Percentiles rank a stretch among this genome's conserved stretches.
Conservation (phyloP, 2,888 invertebrate species). For the Xestia c-nigrum region DNA sequence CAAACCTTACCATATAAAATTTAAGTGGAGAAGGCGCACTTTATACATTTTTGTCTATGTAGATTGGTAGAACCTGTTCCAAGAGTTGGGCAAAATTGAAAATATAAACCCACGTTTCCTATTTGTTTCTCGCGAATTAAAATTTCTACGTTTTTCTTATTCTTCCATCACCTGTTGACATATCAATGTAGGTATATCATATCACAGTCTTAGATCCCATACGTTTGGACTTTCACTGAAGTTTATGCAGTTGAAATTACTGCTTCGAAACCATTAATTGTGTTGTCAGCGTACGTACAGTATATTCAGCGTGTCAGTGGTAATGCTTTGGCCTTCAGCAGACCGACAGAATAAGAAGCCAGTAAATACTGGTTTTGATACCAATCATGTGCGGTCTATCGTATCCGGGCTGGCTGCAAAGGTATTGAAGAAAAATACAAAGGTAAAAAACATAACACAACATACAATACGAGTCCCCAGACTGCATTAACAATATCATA, state of each 20-base stretch:
- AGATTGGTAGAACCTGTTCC: not conserved
- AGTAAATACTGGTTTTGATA: not conserved
- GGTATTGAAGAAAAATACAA: not conserved
- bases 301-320: not conserved
- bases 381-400: not conserved
- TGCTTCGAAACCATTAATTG: not conserved
- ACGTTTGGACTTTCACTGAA: not conserved
- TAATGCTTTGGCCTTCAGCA: not conserved
- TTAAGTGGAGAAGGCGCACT: slow-evolving; percentile 14
- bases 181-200: not conserved
- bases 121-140: not conserved
- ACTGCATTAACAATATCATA: not conserved
- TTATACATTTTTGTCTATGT: not conserved
- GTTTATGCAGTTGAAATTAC: not conserved
- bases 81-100: not conserved
- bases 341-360: not conserved
- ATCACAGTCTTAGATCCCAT: not conserved
- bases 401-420: not conserved
- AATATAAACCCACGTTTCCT: not conserved
- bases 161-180: not conserved
- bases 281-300: not conserved
- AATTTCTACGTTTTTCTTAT: not conserved
- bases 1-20: not conserved
- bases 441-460: not conserved
- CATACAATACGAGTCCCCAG: not conserved